Evolutionary conservation across 2,797 vertebrate species (phyloP).

Genomic region (Delichon dasypus): DNA sequence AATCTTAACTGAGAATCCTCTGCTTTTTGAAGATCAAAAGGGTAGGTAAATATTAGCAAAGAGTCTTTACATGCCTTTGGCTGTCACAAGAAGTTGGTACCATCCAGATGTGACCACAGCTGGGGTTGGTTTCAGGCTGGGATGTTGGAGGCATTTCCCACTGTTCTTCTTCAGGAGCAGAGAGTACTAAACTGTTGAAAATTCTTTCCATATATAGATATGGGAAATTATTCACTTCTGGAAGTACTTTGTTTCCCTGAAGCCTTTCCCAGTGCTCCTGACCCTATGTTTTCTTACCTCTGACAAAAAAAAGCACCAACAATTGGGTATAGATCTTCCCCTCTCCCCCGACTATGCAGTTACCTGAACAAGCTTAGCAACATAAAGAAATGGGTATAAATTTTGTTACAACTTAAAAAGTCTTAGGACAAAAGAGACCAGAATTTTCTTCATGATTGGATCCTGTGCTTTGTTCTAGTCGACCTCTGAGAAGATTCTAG

Average conservation of each 20-base stretch:
- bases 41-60: not conserved
- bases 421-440: not conserved
- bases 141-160: not conserved
- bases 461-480: not conserved
- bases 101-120: not conserved
- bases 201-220: not conserved
- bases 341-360: fast-evolving
- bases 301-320: not conserved
- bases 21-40: not conserved
- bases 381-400: not conserved
- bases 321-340: not conserved
- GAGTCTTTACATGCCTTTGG: not conserved
- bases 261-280: not conserved
- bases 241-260: not conserved
- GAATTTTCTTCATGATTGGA: not conserved
- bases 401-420: not conserved
- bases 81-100: not conserved
- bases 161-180: not conserved
- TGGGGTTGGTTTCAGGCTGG: not conserved
- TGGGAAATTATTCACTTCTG: not conserved
- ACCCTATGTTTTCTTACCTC: not conserved
- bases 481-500: not conserved
- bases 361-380: not conserved
- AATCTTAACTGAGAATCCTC: not conserved
- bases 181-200: not conserved